Evolutionary conservation across 2,797 vertebrate genomes (phyloP), one percentile per base, ranked within the genome.

Genomic region (Lateolabrax maculatus): DNA sequence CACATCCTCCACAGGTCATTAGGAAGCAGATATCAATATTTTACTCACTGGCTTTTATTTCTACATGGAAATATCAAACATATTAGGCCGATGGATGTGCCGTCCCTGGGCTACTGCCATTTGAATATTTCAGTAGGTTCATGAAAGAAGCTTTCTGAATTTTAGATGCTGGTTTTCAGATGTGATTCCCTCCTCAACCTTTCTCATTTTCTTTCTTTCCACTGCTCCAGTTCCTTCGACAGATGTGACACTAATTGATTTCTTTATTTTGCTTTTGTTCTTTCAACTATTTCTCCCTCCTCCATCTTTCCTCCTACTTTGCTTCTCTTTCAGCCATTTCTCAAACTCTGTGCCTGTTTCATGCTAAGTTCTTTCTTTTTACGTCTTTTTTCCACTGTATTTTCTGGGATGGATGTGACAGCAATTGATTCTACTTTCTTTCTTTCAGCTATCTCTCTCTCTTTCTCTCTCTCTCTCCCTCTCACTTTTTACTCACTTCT

Each of bases 111-210:
- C 61, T 80, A 49, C 81, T 74, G n/a, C 64, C 71, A 67, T 86
- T 89, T 92, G 43, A 89, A 90, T 90, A 87, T 89, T 92, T 87
- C 66, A 90, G 71, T 41, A 72, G 72, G 57, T 83, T 80, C 71
- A 69, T 57, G 67, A 87, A 84, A 74, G 86, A 76, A 75, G 66
- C 76, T 84, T 76, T 87, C 83, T 81, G 85, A 87, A 91, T 83
- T 87, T 83, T 76, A 70, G 62, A 87, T 86, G 58, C 34, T 34
- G 57, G 39, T 80, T 88, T 89, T 87, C 63, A 68, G 76, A 86
- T 57, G 56, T 46, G 66, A 78, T 71, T 79, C 51, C 39, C 19
- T 71, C 31, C 36, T 75, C 72, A 69, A 48, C 67, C 79, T 71
- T 83, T 74, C 63, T 71, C 65, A 46, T 80, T 79, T 82, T 64